phyloP scores from a whole-genome alignment of 2,797 vertebrate genomes.

The Microctenopoma stevenorrisi region DNA sequence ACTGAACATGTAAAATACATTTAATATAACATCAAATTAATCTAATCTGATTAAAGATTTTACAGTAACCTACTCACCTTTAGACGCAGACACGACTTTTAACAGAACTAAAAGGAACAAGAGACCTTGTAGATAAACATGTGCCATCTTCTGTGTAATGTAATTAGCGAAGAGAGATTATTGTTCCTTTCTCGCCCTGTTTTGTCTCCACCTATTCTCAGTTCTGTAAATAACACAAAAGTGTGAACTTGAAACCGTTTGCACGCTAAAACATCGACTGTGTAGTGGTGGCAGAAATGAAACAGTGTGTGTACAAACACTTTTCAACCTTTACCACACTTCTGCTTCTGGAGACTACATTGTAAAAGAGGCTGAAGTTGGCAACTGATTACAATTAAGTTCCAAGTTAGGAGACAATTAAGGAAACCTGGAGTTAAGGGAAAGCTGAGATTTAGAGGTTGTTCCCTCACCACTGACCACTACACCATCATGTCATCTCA shows the following conservation, averaged over 20 bases:
- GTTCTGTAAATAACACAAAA: constrained; percentile 30
- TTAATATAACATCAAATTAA: neutral
- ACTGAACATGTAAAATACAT: neutral
- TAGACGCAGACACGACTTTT: constrained; percentile 23
- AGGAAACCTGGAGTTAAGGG: too few relatives aligned
- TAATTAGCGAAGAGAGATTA: neutral
- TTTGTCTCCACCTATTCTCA: constrained; percentile 35
- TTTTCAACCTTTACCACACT: too few relatives aligned
- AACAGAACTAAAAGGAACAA: constrained; percentile 30
- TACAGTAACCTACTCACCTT: constrained; percentile 51
- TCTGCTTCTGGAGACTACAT: too few relatives aligned
- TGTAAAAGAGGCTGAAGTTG: too few relatives aligned
- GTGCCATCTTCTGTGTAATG: constrained; percentile 46
- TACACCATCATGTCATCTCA: too few relatives aligned
- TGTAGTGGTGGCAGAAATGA: too few relatives aligned
- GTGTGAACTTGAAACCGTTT: constrained; percentile 21
- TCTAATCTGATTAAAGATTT: neutral
- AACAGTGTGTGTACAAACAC: too few relatives aligned
- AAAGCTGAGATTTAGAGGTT: too few relatives aligned
- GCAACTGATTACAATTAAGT: too few relatives aligned
- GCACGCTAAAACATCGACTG: neutral
- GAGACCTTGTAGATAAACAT: constrained; percentile 9
- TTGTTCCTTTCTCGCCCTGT: neutral
- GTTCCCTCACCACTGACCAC: too few relatives aligned
- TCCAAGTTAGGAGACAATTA: too few relatives aligned